Evolutionary conservation across 1,140 invertebrate genomes (phyloP), one percentile per base, ranked within the genome.

Genomic region (Leptonema lineaticorne): DNA sequence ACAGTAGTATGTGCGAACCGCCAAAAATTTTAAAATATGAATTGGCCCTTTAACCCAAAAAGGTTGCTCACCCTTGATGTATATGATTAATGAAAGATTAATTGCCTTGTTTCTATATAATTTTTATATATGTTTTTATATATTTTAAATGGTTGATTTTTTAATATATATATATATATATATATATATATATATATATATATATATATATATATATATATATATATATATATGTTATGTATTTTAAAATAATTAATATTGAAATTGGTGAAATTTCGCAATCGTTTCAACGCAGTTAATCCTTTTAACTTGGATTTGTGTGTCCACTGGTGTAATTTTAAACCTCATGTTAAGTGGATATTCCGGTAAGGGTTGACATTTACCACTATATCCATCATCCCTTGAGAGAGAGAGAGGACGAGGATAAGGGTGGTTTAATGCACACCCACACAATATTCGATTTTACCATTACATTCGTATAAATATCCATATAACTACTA

Each of bases 371-470:
- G 57, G 24, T 16, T 59, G 57, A 59, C 57, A 59, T 27, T 59
- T 29, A 33, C 57, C 57, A 59, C 57, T 59, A 59, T 59, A 59
- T 59, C 57, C 57, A 59, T 59, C 57, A 59, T 59, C 28, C 30
- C 5, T n/a, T 20, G 16, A 27, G 6, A n/a, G 26, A 57, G 26
- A 14, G 53, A 27, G 53, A 22, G 20, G 16, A 8, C 11, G 50
- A 6, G 16, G 57, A 16, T n/a, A 18, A 33, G 57, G 57, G 57
- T 7, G 28, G 27, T 18, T 6, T 8, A 59, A 33, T 8, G n/a
- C n/a, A 33, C 11, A 33, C 5, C 5, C 5, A 33, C 11, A 33
- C 11, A 6, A 33, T 33, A 33, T 33, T 33, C 5, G 5, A 33
- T 33, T 33, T 33, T 33, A 33, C 11, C 11, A 33, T 33, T 6